A percentile compares a stretch with the other conserved stretches of the same genome.
These are phyloP conservation scores for Ecdyonurus torrentis DNA, from an alignment of 2,888 invertebrate species.

Conservation along the genomic window DNA sequence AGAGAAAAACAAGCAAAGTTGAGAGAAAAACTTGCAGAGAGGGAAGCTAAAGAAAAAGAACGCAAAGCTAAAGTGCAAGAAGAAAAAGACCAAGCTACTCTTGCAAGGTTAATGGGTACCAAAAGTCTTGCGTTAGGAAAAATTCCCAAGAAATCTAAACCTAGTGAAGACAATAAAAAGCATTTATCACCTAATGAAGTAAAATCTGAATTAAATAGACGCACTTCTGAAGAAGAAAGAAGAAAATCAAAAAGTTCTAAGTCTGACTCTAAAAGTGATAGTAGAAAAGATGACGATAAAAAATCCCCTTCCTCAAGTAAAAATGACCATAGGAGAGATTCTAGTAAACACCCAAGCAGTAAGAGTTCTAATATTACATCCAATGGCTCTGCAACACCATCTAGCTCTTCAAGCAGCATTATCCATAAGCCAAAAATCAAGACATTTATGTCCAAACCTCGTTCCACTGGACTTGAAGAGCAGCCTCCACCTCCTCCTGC, in stretches of 20 bases:
- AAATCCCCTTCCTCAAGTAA: background rate
- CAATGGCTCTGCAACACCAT: background rate
- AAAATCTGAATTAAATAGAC: background rate
- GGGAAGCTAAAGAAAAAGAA: conserved; percentile 23
- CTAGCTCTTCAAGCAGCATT: background rate
- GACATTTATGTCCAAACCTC: conserved; percentile 77
- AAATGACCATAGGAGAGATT: background rate
- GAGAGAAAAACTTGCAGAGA: conserved; percentile 14
- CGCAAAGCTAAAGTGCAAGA: conserved; percentile 27
- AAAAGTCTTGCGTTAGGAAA: conserved; percentile 57
- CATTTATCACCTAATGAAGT: background rate
- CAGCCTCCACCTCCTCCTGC: conserved; percentile 75
- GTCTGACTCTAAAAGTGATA: conserved; percentile 12
- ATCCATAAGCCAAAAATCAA: conserved; percentile 47
- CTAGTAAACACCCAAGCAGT: background rate
- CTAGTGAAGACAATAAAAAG: background rate
- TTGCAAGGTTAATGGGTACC: conserved; percentile 46
- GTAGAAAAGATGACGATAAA: conserved; percentile 7
- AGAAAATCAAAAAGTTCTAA: conserved; percentile 17
- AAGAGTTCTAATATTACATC: background rate
- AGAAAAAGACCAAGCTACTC: conserved; percentile 49
- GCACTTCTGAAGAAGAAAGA: conserved; percentile 27
- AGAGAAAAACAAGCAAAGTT: conserved; percentile 17
- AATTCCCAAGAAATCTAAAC: conserved; percentile 52
- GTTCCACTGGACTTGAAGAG: conserved; percentile 79